Evolutionary conservation across 2,888 invertebrate genomes (phyloP).

Genomic region (Polyommatus iphigenia): DNA sequence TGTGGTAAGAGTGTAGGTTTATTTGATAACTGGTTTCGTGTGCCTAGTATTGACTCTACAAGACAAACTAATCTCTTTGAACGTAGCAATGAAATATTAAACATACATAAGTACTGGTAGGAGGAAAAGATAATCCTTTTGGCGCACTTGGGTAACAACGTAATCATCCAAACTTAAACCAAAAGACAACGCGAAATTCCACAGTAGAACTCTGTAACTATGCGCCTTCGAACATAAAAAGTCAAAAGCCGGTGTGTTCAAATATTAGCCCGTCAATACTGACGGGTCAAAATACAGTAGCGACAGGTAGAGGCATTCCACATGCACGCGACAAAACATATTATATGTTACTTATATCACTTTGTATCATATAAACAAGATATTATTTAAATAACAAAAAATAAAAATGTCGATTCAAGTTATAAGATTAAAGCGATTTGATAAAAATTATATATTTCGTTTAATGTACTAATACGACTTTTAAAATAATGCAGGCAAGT

Average conservation of each 20-base stretch:
- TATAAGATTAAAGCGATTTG: constrained; percentile 30
- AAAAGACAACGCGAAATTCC: background rate
- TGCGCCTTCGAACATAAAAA: constrained; percentile 38
- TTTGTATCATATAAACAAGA: constrained; percentile 30
- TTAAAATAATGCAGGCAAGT: too few species aligned
- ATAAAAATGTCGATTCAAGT: constrained; percentile 21
- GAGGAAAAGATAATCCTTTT: too few species aligned
- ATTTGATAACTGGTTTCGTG: too few species aligned
- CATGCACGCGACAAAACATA: constrained; percentile 36
- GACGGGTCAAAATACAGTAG: constrained; percentile 45
- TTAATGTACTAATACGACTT: too few species aligned
- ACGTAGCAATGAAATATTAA: too few species aligned
- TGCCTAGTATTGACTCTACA: too few species aligned
- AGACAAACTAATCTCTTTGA: too few species aligned
- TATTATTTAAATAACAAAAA: constrained; percentile 27
- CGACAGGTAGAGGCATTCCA: constrained; percentile 40
- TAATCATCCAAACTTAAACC: background rate
- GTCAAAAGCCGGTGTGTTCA: constrained; percentile 40
- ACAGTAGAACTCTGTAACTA: background rate
- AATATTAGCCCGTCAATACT: constrained; percentile 46
- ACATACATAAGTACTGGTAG: too few species aligned
- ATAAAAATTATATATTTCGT: background rate
- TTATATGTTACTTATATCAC: constrained; percentile 27
- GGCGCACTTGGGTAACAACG: background rate
- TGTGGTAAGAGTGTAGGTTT: too few species aligned